Evolutionary conservation across 2,797 vertebrate species (phyloP).

Genomic region (Etheostoma nigrum): DNA sequence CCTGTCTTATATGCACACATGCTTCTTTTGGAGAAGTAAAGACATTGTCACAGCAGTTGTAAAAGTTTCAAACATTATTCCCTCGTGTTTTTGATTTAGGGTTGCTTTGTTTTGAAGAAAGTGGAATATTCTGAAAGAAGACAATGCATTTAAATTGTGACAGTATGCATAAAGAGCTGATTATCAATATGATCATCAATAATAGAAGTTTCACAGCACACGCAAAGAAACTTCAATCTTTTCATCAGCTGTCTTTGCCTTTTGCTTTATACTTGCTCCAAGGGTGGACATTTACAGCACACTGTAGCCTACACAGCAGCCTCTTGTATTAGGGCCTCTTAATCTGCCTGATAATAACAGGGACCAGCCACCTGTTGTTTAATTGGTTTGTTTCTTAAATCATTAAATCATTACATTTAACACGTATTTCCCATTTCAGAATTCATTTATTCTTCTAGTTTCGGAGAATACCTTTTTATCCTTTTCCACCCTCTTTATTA

Average conservation of each 20-base stretch:
- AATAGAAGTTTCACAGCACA: neutral
- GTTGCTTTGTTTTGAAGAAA: neutral
- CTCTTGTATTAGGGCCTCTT: conserved; percentile 39
- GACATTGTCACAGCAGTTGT: neutral
- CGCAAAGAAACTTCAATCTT: neutral
- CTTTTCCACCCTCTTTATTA: conserved; percentile 16
- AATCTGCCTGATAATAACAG: conserved; percentile 25
- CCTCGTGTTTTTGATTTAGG: neutral
- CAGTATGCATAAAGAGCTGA: neutral
- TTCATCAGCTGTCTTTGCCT: neutral
- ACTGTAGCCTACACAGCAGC: conserved; percentile 18
- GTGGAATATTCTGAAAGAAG: neutral
- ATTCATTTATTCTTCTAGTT: conserved; percentile 28
- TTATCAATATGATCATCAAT: neutral
- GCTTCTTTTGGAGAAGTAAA: neutral
- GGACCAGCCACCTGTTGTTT: conserved; percentile 13
- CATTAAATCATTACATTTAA: neutral
- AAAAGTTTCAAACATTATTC: neutral
- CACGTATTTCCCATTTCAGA: neutral
- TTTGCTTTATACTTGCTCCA: neutral
- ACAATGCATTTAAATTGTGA: neutral
- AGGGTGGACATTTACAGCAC: conserved; percentile 1
- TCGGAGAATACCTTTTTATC: conserved; percentile 30
- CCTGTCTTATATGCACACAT: neutral
- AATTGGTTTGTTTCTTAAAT: conserved; percentile 5